Conservation (phyloP, 2,797 vertebrate species). For the Myotis findleyi region DNA sequence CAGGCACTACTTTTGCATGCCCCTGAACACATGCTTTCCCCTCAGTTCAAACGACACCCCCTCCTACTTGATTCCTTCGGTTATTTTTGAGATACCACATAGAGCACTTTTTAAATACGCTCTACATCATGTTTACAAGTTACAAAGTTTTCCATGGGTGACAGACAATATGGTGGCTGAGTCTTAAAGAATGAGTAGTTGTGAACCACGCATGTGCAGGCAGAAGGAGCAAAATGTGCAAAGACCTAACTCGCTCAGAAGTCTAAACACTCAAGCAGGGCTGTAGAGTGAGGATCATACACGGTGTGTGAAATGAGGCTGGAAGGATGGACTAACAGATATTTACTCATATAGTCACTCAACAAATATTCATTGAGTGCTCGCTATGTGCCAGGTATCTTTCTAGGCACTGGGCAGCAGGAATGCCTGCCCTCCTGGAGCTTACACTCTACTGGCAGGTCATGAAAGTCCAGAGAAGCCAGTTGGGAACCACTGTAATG, state of each 20-base stretch:
- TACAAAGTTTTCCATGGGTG: neutral
- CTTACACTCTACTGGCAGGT: neutral
- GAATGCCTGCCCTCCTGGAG: neutral
- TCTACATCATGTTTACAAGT: neutral
- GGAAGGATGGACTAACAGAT: neutral
- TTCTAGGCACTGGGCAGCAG: neutral
- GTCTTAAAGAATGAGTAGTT: conserved; percentile 16
- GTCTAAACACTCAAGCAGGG: neutral
- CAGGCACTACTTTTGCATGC: neutral
- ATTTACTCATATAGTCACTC: neutral
- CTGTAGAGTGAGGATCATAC: neutral
- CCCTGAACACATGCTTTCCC: neutral
- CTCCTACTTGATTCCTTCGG: neutral
- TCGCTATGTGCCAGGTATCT: neutral
- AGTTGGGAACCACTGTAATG: neutral
- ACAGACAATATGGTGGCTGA: neutral
- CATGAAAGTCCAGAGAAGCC: conserved; percentile 3
- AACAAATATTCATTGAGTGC: neutral
- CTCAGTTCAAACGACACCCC: neutral
- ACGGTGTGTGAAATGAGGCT: neutral
- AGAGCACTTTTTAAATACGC: neutral
- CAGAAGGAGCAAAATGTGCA: conserved; percentile 5
- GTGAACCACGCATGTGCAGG: neutral
- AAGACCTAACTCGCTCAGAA: neutral
- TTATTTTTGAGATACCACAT: neutral